Conservation (phyloP, 1,140 invertebrate species). For the Amyelois transitella region DNA sequence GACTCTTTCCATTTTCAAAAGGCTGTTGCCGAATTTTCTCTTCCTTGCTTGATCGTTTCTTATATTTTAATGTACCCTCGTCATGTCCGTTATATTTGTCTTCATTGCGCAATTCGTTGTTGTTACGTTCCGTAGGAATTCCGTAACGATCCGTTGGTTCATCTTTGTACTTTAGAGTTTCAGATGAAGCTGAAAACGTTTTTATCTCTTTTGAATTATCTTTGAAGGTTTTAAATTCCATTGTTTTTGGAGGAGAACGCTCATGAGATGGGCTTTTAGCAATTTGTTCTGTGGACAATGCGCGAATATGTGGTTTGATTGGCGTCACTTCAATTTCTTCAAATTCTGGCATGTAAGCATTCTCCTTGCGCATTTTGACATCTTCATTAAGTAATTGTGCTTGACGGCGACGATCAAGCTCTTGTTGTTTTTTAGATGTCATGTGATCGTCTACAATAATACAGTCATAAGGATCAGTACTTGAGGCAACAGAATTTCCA, state of each 20-base stretch:
- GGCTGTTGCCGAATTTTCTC: conserved; percentile 56
- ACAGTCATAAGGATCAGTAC: conserved; percentile 82
- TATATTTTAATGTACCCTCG: conserved; percentile 69
- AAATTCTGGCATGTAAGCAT: conserved; percentile 67
- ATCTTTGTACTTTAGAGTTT: conserved; percentile 69
- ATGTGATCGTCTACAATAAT: conserved; percentile 84
- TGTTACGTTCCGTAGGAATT: conserved; percentile 54
- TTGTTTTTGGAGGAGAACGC: conserved; percentile 52
- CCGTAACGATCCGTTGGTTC: conserved; percentile 58
- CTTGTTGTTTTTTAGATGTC: conserved; percentile 76
- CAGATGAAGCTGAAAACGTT: conserved; percentile 70
- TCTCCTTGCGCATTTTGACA: conserved; percentile 66
- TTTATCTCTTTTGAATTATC: conserved; percentile 71
- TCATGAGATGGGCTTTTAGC: conserved; percentile 56
- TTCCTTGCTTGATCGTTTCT: conserved; percentile 61
- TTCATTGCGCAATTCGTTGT: conserved; percentile 49
- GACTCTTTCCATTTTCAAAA: conserved; percentile 48
- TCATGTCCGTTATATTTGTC: conserved; percentile 54
- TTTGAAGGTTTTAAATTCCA: conserved; percentile 74
- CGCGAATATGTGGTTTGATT: conserved; percentile 68
- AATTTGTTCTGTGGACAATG: conserved; percentile 53
- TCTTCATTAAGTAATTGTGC: conserved; percentile 51
- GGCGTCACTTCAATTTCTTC: conserved; percentile 69
- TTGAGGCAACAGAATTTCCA: conserved; percentile 77
- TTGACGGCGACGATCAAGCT: conserved; percentile 67